Evolutionary conservation across 2,797 vertebrate species (phyloP), one percentile per base, ranked within the genome.

Genomic region (Sebastes minor): DNA sequence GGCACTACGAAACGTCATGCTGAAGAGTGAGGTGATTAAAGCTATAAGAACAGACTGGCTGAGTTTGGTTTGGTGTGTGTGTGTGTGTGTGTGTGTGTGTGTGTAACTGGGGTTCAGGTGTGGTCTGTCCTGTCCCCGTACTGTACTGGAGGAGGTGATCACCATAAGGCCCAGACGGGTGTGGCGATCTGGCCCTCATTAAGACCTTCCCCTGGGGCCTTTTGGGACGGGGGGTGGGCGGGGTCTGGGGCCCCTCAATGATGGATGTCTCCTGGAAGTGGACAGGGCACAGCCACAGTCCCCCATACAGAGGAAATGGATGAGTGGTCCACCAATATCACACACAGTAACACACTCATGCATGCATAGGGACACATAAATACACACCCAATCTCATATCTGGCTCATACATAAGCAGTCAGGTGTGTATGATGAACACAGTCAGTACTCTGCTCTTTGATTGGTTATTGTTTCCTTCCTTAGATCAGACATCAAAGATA

Each of bases 201-300:
- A 96, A 90, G 89, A 64, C 46, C 75, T 84, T 94, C 95, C 86
- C 89, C 71, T 85, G 93, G 92, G 94, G 83, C 49, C 8, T 59
- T 59, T 72, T 62, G 49, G 68, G 65, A 61, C 59, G 74, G 77
- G 20, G 49, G 80, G 76, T 6, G 85, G 82, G 60, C 80, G 72
- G 88, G 84, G 57, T 87, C 55, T 14, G 66, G 88, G 89, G 84
- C 86, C 90, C 86, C 88, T 90, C 80, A 74, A 90, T 96, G 96
- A 96, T 96, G 94, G 94, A 96, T 96, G 94, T 94, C 91, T 94
- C 90, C 89, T 92, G 93, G 93, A 96, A 95, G 92, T 95, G 95
- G 94, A 95, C 93, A 93, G 93, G 90, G 95, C 95, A 94, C 82
- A 81, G 84, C 86, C 88, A 95, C 94, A 96, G 96, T 91, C 87